These are phyloP conservation scores for Mus spretus DNA, from an alignment of 2,797 vertebrate species.

Conservation along the genomic window DNA sequence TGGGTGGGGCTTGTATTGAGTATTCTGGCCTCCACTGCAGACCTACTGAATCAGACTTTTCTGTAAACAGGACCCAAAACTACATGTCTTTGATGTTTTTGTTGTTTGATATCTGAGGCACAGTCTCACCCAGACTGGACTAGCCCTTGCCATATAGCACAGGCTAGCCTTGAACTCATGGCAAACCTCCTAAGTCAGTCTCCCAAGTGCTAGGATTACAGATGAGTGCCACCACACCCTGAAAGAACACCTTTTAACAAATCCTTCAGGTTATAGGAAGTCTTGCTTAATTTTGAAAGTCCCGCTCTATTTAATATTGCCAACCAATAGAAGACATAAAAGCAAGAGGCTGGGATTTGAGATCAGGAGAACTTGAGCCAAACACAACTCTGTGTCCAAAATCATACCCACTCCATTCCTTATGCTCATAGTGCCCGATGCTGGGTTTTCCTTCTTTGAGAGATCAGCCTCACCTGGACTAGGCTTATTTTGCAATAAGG, in stretches of 20 bases:
- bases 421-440: neutral
- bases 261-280: neutral
- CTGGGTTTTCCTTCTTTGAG: constrained; percentile 58
- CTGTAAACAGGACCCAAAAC: neutral
- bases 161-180: neutral
- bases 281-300: neutral
- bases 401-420: neutral
- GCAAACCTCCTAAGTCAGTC: neutral
- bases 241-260: neutral
- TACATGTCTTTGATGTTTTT: neutral
- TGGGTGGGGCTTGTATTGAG: neutral
- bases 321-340: neutral
- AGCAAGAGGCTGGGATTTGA: neutral
- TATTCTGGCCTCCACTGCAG: neutral
- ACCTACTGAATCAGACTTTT: constrained; percentile 29
- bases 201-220: neutral
- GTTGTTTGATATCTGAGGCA: neutral
- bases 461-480: neutral
- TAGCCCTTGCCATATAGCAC: neutral
- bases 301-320: neutral
- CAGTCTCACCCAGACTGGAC: neutral
- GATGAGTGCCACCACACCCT: neutral
- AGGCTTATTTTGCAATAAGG: constrained; percentile 39
- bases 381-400: neutral
- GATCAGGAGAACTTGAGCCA: neutral